Evolutionary conservation across 37 sponge, comb jelly and placozoan species (phyloP).

Genomic region (Haliclona indistincta): DNA sequence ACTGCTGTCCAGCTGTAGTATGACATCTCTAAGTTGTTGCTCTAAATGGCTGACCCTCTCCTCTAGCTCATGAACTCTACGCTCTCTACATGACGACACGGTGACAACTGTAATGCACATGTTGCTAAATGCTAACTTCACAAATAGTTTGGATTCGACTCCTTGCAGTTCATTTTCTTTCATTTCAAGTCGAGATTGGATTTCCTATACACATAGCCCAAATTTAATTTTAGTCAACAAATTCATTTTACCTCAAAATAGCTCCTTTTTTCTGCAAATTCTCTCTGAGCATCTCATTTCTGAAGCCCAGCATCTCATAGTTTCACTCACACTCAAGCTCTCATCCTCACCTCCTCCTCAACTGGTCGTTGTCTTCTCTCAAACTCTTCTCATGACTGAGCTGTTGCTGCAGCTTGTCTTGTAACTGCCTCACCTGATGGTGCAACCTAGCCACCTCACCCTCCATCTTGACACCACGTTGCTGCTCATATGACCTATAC

Average conservation of each 20-base stretch:
- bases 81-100: slow-evolving; percentile 5
- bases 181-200: no score
- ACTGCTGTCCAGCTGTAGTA: background rate
- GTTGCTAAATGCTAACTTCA: background rate
- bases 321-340: no score
- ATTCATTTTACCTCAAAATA: no score
- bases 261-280: no score
- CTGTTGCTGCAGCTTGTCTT: background rate
- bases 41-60: slow-evolving; percentile 12
- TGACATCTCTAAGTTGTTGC: slow-evolving; percentile 13
- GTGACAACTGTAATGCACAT: background rate
- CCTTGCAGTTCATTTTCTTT: no score
- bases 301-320: no score
- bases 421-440: background rate
- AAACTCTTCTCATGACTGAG: background rate
- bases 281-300: no score
- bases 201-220: no score
- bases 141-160: background rate
- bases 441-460: background rate
- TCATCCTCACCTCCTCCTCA: slow-evolving; percentile 1
- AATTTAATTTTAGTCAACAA: no score
- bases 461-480: background rate
- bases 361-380: background rate
- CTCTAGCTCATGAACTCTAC: background rate
- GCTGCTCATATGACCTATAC: slow-evolving; percentile 7